Evolutionary conservation across 2,797 vertebrate genomes (phyloP), one percentile per base, ranked within the genome.

Genomic region (Sarcophilus harrisii): DNA sequence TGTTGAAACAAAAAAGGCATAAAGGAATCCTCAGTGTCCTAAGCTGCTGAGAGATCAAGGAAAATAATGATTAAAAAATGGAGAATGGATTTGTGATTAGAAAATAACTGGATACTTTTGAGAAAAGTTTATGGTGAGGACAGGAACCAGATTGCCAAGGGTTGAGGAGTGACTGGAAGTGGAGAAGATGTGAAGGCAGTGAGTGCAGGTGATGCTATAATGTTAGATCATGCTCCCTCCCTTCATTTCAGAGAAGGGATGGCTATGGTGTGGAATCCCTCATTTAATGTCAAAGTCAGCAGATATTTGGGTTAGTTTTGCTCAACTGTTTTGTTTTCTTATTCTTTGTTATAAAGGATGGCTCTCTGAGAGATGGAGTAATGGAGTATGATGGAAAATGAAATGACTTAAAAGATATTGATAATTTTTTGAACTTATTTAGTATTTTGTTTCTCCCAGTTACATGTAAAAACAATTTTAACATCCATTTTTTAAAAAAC

Each of bases 391-490:
- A n/a, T 97, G 97, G 97, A 98, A 98, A 95, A 98, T 98, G 94
- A 96, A 96, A 94, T 94, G 97, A 97, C 97, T 98, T 95, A 96
- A 98, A 98, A 97, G 96, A 87, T 95, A 97, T 95, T 97, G 96
- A 96, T 97, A 96, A 95, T 95, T 89, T 96, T 97, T 98, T 97
- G 98, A 98, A 96, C 96, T 97, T 96, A 97, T 98, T 97, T 97
- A 96, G 95, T 0, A 94, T 94, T 96, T 94, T 90, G 94, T 97
- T 97, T 97, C 95, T 97, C 95, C 66, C n/a, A 81, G n/a, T 81
- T 81, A 45, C 16, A 81, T 21, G n/a, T 81, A 81, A 81, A 28
- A 81, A 81, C 18, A 45, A 24, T 73, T 73, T 73, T 38, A 73
- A 73, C 14, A 66, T 66, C n/a, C 8, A 10, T 73, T 73, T 73